A percentile compares a stretch with the other conserved stretches of the same genome.
Conservation (phyloP, 2,797 vertebrate species). For the Acanthiza pusilla region DNA sequence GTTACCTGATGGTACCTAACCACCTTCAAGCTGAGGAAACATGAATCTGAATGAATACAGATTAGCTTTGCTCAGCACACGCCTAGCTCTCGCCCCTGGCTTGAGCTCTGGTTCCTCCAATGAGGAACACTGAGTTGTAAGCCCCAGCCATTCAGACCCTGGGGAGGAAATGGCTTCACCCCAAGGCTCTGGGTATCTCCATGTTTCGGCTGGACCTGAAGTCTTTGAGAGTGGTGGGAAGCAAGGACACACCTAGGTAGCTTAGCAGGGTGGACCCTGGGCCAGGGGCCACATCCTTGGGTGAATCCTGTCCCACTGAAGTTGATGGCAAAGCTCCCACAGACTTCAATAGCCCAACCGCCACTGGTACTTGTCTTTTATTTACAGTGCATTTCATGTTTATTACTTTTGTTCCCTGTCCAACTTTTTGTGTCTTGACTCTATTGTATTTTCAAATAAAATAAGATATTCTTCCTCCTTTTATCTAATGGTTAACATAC, state of each 20-base stretch:
- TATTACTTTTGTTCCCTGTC: slow-evolving; percentile 44
- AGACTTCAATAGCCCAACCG: slow-evolving; percentile 28
- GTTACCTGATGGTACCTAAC: background rate
- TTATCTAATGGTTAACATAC: slow-evolving; percentile 45
- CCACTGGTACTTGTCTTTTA: slow-evolving; percentile 12
- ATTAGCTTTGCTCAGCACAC: background rate
- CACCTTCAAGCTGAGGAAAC: background rate
- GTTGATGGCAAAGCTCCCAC: background rate
- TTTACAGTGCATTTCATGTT: slow-evolving; percentile 15
- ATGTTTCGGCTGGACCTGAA: background rate
- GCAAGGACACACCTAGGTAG: background rate
- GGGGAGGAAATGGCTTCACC: background rate
- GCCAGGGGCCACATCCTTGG: background rate
- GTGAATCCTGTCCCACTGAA: slow-evolving; percentile 31
- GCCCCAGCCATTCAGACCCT: fast-evolving
- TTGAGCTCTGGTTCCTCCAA: fast-evolving
- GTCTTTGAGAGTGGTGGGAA: background rate
- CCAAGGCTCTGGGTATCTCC: background rate
- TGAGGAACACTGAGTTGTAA: background rate
- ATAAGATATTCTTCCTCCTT: slow-evolving; percentile 31
- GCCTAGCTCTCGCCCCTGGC: background rate
- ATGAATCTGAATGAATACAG: background rate
- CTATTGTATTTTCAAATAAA: slow-evolving; percentile 46
- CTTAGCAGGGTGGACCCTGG: background rate
- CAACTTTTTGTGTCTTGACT: slow-evolving; percentile 28